phyloP scores from a whole-genome alignment of 2,888 invertebrate species.

The Drosophila demipolita region DNA sequence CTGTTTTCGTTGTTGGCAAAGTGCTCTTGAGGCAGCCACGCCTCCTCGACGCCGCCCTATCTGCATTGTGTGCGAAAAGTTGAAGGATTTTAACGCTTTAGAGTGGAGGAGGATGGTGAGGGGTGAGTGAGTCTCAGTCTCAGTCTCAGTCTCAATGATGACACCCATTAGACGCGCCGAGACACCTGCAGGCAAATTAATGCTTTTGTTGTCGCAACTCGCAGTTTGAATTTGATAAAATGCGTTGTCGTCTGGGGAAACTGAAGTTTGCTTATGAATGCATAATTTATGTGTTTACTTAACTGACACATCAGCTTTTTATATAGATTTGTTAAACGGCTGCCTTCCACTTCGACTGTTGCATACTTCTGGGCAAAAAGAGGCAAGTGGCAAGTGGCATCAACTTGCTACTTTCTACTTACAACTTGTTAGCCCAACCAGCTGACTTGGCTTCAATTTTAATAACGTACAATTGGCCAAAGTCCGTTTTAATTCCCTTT shows the following conservation, averaged over 20 bases:
- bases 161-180: slow-evolving; percentile 56
- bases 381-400: background rate
- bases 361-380: slow-evolving; percentile 42
- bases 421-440: background rate
- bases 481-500: slow-evolving; percentile 21
- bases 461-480: slow-evolving; percentile 24
- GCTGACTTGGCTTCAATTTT: slow-evolving; percentile 38
- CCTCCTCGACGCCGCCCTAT: slow-evolving; percentile 32
- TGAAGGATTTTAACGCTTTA: slow-evolving; percentile 79
- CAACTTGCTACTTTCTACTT: background rate
- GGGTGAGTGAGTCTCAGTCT: background rate
- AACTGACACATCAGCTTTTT: slow-evolving; percentile 3
- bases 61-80: slow-evolving; percentile 70
- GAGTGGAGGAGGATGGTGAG: slow-evolving; percentile 9
- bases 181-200: slow-evolving; percentile 75
- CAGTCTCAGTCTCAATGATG: slow-evolving; percentile 42
- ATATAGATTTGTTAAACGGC: background rate
- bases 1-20: slow-evolving; percentile 64
- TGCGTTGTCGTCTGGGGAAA: slow-evolving; percentile 10
- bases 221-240: slow-evolving; percentile 3
- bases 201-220: slow-evolving; percentile 43
- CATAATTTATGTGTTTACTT: slow-evolving; percentile 21
- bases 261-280: slow-evolving; percentile 23
- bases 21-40: slow-evolving; percentile 63
- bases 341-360: background rate